Percentiles rank a stretch among this genome's conserved stretches.
phyloP scores from a whole-genome alignment of 1,140 invertebrate species.

The Cecropterus lyciades region DNA sequence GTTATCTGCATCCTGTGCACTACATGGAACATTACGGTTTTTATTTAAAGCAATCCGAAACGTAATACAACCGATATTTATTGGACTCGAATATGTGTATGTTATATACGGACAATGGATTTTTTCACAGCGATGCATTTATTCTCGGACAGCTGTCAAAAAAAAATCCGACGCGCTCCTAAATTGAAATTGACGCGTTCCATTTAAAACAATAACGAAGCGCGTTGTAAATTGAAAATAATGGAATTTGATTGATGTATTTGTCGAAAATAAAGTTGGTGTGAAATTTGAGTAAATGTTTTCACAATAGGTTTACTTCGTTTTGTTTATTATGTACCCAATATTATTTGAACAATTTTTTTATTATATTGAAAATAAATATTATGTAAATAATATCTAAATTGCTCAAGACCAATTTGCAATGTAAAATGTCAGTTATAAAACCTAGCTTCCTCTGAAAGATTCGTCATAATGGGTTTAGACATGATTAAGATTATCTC shows the following conservation, averaged over 20 bases:
- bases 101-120: conserved; percentile 32
- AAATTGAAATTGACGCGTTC: conserved; percentile 81
- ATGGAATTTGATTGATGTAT: conserved; percentile 72
- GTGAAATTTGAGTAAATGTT: conserved; percentile 22
- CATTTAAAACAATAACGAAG: conserved; percentile 77
- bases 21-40: conserved; percentile 73
- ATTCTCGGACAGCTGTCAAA: conserved; percentile 61
- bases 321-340: background rate
- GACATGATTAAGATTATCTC: no score
- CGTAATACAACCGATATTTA: conserved; percentile 47
- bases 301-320: background rate
- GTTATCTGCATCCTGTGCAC: conserved; percentile 48
- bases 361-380: no score
- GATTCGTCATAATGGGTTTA: no score
- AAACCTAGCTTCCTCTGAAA: no score
- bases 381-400: no score
- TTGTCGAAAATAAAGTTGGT: conserved; percentile 37
- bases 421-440: no score
- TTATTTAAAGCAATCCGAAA: conserved; percentile 55
- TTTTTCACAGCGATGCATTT: conserved; percentile 46
- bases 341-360: no score
- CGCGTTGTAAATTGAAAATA: conserved; percentile 70
- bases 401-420: no score
- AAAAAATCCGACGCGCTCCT: conserved; percentile 61
- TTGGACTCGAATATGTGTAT: background rate